Conservation (phyloP, 2,797 vertebrate genomes). For the Phrynocephalus vlangalii region DNA sequence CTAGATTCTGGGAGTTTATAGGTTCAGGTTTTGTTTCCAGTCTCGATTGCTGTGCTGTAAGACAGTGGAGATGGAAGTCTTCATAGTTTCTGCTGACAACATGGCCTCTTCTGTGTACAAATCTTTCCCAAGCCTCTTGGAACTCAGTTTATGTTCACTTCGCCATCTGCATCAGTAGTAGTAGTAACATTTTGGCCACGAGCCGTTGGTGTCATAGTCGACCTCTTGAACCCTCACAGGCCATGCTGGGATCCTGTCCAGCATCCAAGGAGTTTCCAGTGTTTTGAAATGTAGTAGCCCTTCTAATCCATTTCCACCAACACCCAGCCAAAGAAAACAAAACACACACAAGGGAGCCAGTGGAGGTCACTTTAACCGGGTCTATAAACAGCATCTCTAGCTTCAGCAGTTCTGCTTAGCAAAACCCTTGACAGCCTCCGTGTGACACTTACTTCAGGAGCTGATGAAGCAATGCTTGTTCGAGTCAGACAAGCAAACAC, state of each 20-base stretch:
- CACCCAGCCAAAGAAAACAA: slow-evolving; percentile 69
- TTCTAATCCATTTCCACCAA: slow-evolving; percentile 71
- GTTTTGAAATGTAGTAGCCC: slow-evolving; percentile 70
- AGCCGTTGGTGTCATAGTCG: slow-evolving; percentile 64
- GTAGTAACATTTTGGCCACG: slow-evolving; percentile 66
- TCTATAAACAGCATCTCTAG: slow-evolving; percentile 65
- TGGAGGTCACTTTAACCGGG: slow-evolving; percentile 21
- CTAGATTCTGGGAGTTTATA: too few relatives aligned
- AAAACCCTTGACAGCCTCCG: slow-evolving; percentile 43
- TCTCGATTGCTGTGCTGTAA: too few relatives aligned
- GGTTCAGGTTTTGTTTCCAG: too few relatives aligned
- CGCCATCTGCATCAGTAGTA: slow-evolving; percentile 57
- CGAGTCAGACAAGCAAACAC: slow-evolving; percentile 63
- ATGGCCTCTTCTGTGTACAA: not conserved
- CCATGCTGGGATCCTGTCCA: slow-evolving; percentile 58
- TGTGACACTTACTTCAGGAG: slow-evolving; percentile 36
- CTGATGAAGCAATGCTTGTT: slow-evolving; percentile 50
- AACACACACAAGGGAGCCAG: slow-evolving; percentile 64
- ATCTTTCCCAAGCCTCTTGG: slow-evolving; percentile 19
- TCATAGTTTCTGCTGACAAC: not conserved
- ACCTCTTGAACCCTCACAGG: slow-evolving; percentile 68
- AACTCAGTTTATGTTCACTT: slow-evolving; percentile 42
- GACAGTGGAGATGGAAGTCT: not conserved
- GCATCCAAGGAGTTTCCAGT: slow-evolving; percentile 65
- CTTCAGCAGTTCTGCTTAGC: slow-evolving; percentile 62